These are phyloP conservation scores for Mellivora capensis DNA, from an alignment of 2,113 vertebrate genomes.

Conservation along the genomic window DNA sequence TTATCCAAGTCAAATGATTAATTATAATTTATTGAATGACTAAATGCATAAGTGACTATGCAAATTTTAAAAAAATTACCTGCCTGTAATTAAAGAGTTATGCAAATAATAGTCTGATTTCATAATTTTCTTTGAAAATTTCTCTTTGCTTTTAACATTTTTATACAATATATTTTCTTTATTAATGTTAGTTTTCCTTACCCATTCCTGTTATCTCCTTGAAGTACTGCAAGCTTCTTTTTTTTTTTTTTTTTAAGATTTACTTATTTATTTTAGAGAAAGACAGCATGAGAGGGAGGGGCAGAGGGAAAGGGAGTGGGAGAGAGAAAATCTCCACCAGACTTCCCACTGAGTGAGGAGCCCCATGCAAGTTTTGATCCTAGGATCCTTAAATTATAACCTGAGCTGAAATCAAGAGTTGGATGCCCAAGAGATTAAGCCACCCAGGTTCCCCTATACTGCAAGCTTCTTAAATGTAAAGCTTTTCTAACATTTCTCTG, in stretches of 20 bases:
- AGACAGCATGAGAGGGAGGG: no score
- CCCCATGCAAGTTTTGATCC: neutral
- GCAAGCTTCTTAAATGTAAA: neutral
- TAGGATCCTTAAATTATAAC: neutral
- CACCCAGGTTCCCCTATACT: neutral
- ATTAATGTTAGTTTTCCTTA: neutral
- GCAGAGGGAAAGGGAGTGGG: no score
- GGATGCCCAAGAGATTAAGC: neutral
- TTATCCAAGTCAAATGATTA: neutral
- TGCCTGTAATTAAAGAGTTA: neutral
- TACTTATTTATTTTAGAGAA: no score
- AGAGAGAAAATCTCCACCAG: no score
- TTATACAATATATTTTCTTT: neutral
- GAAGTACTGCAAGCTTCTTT: no score
- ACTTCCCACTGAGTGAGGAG: neutral
- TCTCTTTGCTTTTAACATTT: neutral
- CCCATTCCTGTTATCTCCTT: neutral
- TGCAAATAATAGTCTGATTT: neutral
- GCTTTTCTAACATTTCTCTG: neutral
- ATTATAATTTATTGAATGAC: neutral
- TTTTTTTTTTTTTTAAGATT: no score
- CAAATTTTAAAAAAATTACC: neutral
- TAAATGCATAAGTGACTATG: neutral
- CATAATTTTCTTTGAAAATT: neutral
- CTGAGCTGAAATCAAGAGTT: neutral